A percentile compares a stretch with the other conserved stretches of the same genome.
Evolutionary conservation across 2,888 invertebrate species (phyloP).

Genomic region (Philaethria dido): DNA sequence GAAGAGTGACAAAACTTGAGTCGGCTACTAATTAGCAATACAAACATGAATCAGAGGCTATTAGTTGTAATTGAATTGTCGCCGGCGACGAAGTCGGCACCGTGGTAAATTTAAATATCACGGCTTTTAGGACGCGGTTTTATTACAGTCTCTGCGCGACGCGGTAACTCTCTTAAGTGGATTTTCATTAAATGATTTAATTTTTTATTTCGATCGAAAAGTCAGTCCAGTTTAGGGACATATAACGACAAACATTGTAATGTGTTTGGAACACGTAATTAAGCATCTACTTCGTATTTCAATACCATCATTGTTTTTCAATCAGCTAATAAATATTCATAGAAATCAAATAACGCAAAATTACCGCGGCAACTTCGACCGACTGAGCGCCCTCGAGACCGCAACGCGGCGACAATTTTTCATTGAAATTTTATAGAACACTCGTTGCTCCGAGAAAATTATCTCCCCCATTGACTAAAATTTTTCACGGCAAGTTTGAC

Average conservation of each 20-base stretch:
- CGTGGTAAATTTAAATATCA: conserved; percentile 80
- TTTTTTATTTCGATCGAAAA: conserved; percentile 50
- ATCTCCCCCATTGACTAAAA: conserved; percentile 80
- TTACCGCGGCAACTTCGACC: conserved; percentile 61
- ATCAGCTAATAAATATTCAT: conserved; percentile 75
- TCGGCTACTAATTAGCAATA: conserved; percentile 82
- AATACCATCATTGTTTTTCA: conserved; percentile 69
- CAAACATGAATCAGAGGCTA: conserved; percentile 84
- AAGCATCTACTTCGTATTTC: conserved; percentile 24
- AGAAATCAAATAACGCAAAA: conserved; percentile 72
- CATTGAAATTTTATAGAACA: conserved; percentile 74
- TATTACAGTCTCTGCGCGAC: conserved; percentile 54
- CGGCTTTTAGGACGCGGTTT: conserved; percentile 67
- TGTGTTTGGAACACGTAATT: conserved; percentile 1
- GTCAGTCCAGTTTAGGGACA: conserved; percentile 1
- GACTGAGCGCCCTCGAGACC: conserved; percentile 57
- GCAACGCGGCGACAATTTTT: conserved; percentile 64
- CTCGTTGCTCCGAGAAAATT: conserved; percentile 70
- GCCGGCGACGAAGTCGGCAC: conserved; percentile 76
- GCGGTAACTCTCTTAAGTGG: conserved; percentile 41
- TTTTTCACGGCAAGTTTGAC: conserved; percentile 81
- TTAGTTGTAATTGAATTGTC: conserved; percentile 83
- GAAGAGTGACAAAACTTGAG: conserved; percentile 82
- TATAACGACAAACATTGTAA: not conserved
- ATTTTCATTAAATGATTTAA: conserved; percentile 45